A percentile compares a stretch with the other conserved stretches of the same genome.
Evolutionary conservation across 2,113 vertebrate species (phyloP).

Genomic region (Chrysemys picta): DNA sequence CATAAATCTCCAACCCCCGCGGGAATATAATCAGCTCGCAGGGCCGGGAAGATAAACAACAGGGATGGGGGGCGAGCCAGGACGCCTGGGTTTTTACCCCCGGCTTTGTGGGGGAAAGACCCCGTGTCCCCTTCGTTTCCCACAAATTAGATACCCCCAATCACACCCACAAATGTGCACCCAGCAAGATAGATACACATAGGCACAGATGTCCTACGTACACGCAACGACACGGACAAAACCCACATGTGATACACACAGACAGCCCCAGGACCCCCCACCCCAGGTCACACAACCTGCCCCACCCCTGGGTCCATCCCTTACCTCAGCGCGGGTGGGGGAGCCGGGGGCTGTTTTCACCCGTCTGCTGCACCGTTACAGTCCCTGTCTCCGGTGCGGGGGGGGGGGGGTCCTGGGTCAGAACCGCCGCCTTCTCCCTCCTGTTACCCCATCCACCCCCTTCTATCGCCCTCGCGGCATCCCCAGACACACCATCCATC

Average conservation of each 20-base stretch:
- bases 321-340: background rate
- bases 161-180: too few relatives aligned
- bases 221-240: too few relatives aligned
- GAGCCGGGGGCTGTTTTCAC: background rate
- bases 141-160: too few relatives aligned
- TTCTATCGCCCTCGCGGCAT: too few relatives aligned
- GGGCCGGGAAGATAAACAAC: background rate
- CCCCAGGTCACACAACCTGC: background rate
- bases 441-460: too few relatives aligned
- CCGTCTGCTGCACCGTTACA: background rate
- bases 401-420: too few relatives aligned
- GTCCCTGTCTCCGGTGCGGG: background rate
- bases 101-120: background rate
- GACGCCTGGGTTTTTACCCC: background rate
- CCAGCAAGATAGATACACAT: too few relatives aligned
- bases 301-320: too few relatives aligned
- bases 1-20: background rate
- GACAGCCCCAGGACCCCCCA: background rate
- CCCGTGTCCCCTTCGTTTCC: background rate
- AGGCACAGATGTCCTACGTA: background rate
- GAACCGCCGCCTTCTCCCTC: background rate
- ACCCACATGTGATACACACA: background rate
- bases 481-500: too few relatives aligned
- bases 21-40: background rate
- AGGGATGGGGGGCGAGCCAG: background rate